Evolutionary conservation across 2,888 invertebrate genomes (phyloP), one percentile per base, ranked within the genome.

Genomic region (Helicoverpa assulta): DNA sequence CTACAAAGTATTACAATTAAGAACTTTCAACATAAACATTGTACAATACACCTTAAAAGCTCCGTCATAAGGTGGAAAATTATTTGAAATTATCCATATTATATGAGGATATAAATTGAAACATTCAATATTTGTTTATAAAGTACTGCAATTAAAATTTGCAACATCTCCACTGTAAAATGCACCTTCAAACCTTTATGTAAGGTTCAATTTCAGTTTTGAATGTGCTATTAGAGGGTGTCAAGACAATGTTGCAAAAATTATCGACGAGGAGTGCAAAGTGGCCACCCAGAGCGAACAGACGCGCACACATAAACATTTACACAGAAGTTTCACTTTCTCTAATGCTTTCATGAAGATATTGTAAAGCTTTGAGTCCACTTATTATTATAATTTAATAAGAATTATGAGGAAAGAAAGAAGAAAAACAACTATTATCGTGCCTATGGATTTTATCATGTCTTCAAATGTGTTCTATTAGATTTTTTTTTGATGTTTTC

Each of bases 221-320:
- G 10, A 21, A 19, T 12, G 29, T 65, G 1, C 21, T 53, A n/a
- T 33, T 54, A 54, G 26, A 50, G 73, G 73, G 81, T 57, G 59
- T 70, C 54, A 76, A 75, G 63, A 86, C 85, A 86, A 77, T 84
- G 88, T 86, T 85, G 84, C 88, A 79, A 77, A 77, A 73, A 76
- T 77, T 65, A 82, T 73, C 67, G 60, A 54, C 29, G 37, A 47
- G 33, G 68, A 75, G 75, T 78, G 80, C 70, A 54, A 85, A 76
- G 68, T 80, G 88, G 80, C 92, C 92, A 92, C 92, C 91, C 93
- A 91, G 76, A 70, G 65, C 67, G 83, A 16, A 64, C 63, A 58
- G 54, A 56, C n/a, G 43, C 2, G 16, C 8, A 58, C 52, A 60
- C 0, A 2, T 7, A 5, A 1, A 43, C 10, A 26, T 10, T 43